Percentiles rank a stretch among this genome's conserved stretches.
Conservation (phyloP, 2,888 invertebrate species). For the Limulus polyphemus region DNA sequence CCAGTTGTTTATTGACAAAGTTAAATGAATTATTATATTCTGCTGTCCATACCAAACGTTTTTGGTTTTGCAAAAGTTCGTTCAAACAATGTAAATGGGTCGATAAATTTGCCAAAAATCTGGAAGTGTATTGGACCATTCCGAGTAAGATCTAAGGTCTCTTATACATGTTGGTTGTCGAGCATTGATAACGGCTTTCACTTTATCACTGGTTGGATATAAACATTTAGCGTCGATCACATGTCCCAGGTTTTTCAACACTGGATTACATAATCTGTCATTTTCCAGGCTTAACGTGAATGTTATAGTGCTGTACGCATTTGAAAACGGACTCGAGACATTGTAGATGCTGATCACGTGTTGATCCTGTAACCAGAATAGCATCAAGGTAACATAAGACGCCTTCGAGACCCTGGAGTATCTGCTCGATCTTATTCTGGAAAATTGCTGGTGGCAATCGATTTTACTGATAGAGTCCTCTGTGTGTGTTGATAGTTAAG, state of each 20-base stretch:
- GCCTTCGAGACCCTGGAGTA: too few relatives aligned
- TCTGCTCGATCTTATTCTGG: too few relatives aligned
- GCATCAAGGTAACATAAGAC: too few relatives aligned
- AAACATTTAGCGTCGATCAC: background rate
- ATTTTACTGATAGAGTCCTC: too few relatives aligned
- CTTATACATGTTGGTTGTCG: background rate
- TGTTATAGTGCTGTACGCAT: background rate
- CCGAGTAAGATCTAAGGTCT: background rate
- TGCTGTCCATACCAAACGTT: background rate
- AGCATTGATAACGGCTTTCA: background rate
- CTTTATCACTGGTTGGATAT: background rate
- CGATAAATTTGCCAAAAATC: background rate
- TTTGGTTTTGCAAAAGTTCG: background rate
- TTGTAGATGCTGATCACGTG: too few relatives aligned
- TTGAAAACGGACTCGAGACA: background rate
- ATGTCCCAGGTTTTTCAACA: background rate
- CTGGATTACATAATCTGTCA: too few relatives aligned
- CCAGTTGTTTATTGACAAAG: background rate
- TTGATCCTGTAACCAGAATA: too few relatives aligned
- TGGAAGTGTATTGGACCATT: background rate
- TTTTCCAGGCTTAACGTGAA: background rate
- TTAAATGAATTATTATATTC: background rate
- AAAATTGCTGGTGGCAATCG: too few relatives aligned
- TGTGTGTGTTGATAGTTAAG: too few relatives aligned
- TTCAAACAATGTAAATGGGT: background rate